Conservation (phyloP, 2,797 vertebrate species). For the Esox lucius region DNA sequence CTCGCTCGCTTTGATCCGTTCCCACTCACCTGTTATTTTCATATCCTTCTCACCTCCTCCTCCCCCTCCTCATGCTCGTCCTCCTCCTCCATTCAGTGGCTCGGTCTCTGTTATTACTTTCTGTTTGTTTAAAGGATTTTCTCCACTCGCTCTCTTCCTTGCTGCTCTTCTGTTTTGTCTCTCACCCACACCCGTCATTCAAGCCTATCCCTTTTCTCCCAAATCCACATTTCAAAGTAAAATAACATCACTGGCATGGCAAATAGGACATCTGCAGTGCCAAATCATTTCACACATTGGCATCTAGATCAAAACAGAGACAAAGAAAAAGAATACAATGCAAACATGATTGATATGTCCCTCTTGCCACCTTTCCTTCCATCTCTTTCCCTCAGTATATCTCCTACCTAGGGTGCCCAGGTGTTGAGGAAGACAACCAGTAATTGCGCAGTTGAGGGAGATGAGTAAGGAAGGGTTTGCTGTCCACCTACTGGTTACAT, state of each 20-base stretch:
- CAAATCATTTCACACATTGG: slow-evolving; percentile 23
- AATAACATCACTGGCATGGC: slow-evolving; percentile 13
- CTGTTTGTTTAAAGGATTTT: slow-evolving; percentile 62
- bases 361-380: slow-evolving; percentile 6
- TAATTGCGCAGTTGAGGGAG: slow-evolving; percentile 59
- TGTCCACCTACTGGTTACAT: slow-evolving; percentile 12
- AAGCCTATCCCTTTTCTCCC: slow-evolving; percentile 19
- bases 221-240: slow-evolving; percentile 19
- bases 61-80: neutral
- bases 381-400: slow-evolving; percentile 4
- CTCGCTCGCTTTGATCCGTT: slow-evolving; percentile 59
- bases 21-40: slow-evolving; percentile 46
- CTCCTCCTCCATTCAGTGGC: slow-evolving; percentile 31
- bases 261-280: slow-evolving; percentile 24
- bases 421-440: slow-evolving; percentile 50
- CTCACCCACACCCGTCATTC: slow-evolving; percentile 41
- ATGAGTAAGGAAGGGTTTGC: slow-evolving; percentile 39
- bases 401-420: slow-evolving; percentile 49
- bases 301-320: slow-evolving; percentile 16
- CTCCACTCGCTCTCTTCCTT: slow-evolving; percentile 31
- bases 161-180: slow-evolving; percentile 15
- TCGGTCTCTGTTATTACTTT: slow-evolving; percentile 61
- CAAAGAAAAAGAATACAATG: slow-evolving; percentile 18
- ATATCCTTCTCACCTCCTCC: slow-evolving; percentile 20
- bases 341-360: slow-evolving; percentile 16